Evolutionary conservation across 2,888 invertebrate genomes (phyloP).

Genomic region (Matsumyia berberina): DNA sequence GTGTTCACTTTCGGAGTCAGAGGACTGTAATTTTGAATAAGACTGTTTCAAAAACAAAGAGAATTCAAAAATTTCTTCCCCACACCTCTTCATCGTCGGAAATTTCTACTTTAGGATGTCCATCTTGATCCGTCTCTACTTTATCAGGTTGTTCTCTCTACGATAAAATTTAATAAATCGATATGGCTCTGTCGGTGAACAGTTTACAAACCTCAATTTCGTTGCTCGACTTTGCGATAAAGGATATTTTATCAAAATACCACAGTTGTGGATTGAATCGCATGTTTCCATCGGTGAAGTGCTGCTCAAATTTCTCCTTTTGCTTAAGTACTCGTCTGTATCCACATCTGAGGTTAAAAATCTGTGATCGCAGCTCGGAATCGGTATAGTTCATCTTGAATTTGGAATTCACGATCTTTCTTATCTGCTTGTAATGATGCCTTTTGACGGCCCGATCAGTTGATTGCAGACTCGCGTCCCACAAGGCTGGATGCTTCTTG

Average conservation of each 20-base stretch:
- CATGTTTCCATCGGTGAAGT: not conserved
- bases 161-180: not conserved
- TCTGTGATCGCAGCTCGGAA: constrained; percentile 25
- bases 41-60: not conserved
- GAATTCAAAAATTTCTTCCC: not conserved
- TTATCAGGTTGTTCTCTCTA: not conserved
- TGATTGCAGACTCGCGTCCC: constrained; percentile 13
- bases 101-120: constrained; percentile 13
- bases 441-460: not conserved
- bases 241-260: constrained; percentile 32
- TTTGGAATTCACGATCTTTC: constrained; percentile 42
- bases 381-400: constrained; percentile 35
- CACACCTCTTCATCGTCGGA: constrained; percentile 28
- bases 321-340: constrained; percentile 22
- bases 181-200: not conserved
- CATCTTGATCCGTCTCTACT: not conserved
- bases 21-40: constrained; percentile 28
- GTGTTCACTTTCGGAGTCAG: constrained; percentile 19
- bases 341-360: not conserved
- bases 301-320: not conserved
- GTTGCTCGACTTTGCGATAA: constrained; percentile 8
- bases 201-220: constrained; percentile 35
- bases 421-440: constrained; percentile 41
- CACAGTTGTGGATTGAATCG: constrained; percentile 22
- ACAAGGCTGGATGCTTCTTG: constrained; percentile 48